These are phyloP conservation scores for Echinops telfairi DNA, from an alignment of 2,113 vertebrate genomes.

Conservation along the genomic window DNA sequence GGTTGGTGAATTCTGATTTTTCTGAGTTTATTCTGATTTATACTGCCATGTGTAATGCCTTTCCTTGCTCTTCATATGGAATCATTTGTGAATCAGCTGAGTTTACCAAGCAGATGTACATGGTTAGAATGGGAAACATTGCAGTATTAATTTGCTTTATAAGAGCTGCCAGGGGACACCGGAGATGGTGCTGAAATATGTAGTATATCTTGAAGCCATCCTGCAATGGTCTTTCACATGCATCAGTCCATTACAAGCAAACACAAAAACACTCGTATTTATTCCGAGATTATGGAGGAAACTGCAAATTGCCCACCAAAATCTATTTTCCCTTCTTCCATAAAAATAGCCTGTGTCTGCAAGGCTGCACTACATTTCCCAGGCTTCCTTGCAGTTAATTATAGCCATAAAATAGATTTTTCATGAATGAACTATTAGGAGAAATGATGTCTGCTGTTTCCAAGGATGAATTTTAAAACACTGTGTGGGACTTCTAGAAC, in stretches of 20 bases:
- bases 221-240: slow-evolving; percentile 58
- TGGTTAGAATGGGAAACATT: background rate
- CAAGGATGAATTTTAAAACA: too few species aligned
- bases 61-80: slow-evolving; percentile 63
- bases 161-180: slow-evolving; percentile 51
- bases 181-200: background rate
- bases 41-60: slow-evolving; percentile 28
- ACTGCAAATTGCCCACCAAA: slow-evolving; percentile 3
- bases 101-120: slow-evolving; percentile 69
- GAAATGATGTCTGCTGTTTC: too few species aligned
- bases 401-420: too few species aligned
- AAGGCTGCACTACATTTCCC: background rate
- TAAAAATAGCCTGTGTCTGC: too few species aligned
- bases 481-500: too few species aligned
- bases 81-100: slow-evolving; percentile 67
- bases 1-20: background rate
- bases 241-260: slow-evolving; percentile 49
- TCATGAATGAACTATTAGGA: too few species aligned
- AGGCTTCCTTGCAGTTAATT: background rate
- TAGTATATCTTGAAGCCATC: slow-evolving; percentile 49
- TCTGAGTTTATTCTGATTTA: background rate
- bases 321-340: background rate
- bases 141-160: slow-evolving; percentile 54
- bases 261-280: slow-evolving; percentile 58
- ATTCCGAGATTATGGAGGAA: slow-evolving; percentile 55